Conservation (phyloP, 2,888 invertebrate genomes). For the Saturnia japonica region DNA sequence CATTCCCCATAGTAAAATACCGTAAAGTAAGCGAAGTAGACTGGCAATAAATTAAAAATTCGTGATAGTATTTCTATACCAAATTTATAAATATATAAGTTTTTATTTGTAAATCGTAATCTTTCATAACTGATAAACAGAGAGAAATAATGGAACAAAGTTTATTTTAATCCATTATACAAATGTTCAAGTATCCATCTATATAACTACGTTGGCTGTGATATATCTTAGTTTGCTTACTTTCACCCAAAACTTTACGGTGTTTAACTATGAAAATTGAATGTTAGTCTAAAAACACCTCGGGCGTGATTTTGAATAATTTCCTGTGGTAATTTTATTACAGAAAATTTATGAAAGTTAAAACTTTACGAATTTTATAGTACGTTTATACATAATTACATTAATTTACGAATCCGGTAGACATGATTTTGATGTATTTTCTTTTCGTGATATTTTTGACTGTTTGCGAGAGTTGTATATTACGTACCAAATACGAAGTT, state of each 20-base stretch:
- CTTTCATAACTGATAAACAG: background rate
- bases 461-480: too few species aligned
- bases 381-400: background rate
- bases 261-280: conserved; percentile 25
- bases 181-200: background rate
- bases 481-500: background rate
- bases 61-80: too few species aligned
- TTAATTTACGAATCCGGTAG: background rate
- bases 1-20: too few species aligned
- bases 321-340: conserved; percentile 21
- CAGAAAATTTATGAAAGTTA: conserved; percentile 18
- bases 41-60: too few species aligned
- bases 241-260: conserved; percentile 22
- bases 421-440: background rate
- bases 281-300: conserved; percentile 29
- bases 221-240: background rate
- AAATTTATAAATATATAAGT: too few species aligned
- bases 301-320: conserved; percentile 34
- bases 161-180: background rate
- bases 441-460: background rate
- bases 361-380: background rate
- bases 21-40: too few species aligned
- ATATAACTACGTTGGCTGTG: background rate
- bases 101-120: too few species aligned
- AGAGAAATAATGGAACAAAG: background rate